Evolutionary conservation across 1,140 invertebrate species (phyloP).

Genomic region (Phortica variegata): DNA sequence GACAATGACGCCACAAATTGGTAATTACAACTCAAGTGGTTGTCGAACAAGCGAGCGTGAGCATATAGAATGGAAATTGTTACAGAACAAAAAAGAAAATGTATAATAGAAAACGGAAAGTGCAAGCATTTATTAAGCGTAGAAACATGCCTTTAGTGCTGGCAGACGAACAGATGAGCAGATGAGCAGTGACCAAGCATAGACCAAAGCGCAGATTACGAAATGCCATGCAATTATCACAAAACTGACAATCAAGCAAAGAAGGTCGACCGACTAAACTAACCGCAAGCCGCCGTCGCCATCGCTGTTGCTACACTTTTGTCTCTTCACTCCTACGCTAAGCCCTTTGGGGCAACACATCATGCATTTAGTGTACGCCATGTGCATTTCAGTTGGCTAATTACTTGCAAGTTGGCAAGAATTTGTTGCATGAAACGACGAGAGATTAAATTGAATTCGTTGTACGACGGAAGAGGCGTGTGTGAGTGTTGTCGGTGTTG

Average conservation of each 20-base stretch:
- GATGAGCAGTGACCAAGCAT: no score
- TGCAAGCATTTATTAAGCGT: constrained; percentile 7
- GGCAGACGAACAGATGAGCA: constrained; percentile 12
- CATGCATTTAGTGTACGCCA: constrained; percentile 10
- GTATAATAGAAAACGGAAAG: constrained; percentile 32
- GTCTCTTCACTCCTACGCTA: constrained; percentile 5
- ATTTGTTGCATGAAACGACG: constrained; percentile 42
- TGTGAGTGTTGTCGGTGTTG: no score
- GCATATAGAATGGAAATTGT: not conserved
- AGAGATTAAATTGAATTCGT: constrained; percentile 49
- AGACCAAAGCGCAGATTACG: constrained; percentile 5
- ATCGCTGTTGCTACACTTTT: not conserved
- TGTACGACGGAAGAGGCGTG: no score
- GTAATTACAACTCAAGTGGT: constrained; percentile 50
- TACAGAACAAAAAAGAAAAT: not conserved
- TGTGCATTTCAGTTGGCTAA: constrained; percentile 44
- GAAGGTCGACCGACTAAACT: constrained; percentile 23
- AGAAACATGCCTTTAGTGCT: not conserved
- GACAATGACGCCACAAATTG: constrained; percentile 50
- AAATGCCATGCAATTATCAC: constrained; percentile 42
- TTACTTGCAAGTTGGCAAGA: constrained; percentile 54
- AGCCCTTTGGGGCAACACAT: no score
- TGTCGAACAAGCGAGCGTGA: constrained; percentile 33
- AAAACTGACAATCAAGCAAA: not conserved
- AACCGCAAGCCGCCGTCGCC: constrained; percentile 17